Base-by-base conservation (phyloP, 2,888 invertebrate species). In the Thyatira batis region DNA sequence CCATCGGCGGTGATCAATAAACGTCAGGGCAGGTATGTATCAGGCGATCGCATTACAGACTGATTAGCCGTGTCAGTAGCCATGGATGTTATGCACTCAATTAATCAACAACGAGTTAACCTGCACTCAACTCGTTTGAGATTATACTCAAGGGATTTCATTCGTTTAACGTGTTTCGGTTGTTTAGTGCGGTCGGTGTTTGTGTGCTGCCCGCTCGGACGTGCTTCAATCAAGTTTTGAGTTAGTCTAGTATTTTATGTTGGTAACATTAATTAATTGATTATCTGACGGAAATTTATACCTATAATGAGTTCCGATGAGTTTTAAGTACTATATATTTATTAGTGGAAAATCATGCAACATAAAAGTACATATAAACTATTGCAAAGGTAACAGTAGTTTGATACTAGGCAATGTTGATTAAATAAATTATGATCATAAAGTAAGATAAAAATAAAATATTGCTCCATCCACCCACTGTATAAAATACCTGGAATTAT, bases 51-150 rank as follows among this genome's bases (percentile, higher is more conserved):
- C 73, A 81, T 84, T 82, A 82, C 80, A 67, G 69, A 67, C 74
- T 78, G 84, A 85, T 85, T 84, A 85, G 77, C 73, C 69, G 73
- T 69, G 75, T 77, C 77, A 69, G 75, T 78, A 71, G 48, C 13
- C 45, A 70, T 68, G 71, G 73, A 69, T 76, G 85, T 79, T 82
- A 81, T 80, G 80, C 80, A 76, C 80, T 78, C 82, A 83, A 85
- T 85, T 85, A 85, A 80, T 80, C 75, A 78, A 71, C 69, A 68
- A 69, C 68, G 71, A 71, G 74, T 79, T 74, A 69, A 64, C 67
- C 61, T 59, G 59, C 63, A 63, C 60, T 66, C 58, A 60, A 63
- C 64, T 67, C 67, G 46, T 55, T 55, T 46, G 49, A 49, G 54
- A 54, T 30, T 39, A 50, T 45, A 50, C 54, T 50, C 50, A 27